A percentile compares a stretch with the other conserved stretches of the same genome.
Evolutionary conservation across 2,113 vertebrate species (phyloP).

Genomic region (Daboia siamensis): DNA sequence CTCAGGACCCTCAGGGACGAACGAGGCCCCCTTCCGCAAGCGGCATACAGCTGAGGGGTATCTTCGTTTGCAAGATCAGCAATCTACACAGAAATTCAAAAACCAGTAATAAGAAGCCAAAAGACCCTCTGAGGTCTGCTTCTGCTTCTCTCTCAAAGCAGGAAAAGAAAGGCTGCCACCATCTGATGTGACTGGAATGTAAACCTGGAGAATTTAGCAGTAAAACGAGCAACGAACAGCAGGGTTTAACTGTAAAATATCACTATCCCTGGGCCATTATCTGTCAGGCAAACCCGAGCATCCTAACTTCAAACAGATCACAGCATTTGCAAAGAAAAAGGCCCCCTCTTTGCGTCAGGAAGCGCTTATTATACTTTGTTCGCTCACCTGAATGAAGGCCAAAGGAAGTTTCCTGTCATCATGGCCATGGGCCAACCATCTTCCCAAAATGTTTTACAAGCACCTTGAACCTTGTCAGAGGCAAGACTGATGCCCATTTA

Average conservation of each 20-base stretch:
- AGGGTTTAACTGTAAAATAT: background rate
- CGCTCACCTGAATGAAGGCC: background rate
- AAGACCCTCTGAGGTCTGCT: too few species aligned
- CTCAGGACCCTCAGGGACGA: constrained; percentile 92
- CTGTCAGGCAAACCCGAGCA: background rate
- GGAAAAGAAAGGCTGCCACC: too few species aligned
- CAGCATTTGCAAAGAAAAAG: background rate
- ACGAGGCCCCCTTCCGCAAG: constrained; percentile 90
- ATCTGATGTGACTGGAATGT: background rate
- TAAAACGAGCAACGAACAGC: background rate
- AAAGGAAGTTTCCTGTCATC: background rate
- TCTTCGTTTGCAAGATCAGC: constrained; percentile 98
- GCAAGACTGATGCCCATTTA: background rate
- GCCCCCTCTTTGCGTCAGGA: background rate
- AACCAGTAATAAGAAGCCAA: background rate
- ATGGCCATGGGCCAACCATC: background rate
- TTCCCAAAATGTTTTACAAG: background rate
- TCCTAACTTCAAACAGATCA: background rate
- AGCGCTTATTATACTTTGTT: background rate
- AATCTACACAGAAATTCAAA: constrained; percentile 73
- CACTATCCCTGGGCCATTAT: background rate
- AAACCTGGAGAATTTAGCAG: background rate
- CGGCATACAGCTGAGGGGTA: constrained; percentile 92
- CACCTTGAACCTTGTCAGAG: too few species aligned
- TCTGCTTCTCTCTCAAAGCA: background rate